Evolutionary conservation across 2,888 invertebrate genomes (phyloP), one percentile per base, ranked within the genome.

Genomic region (Adela reaumurella): DNA sequence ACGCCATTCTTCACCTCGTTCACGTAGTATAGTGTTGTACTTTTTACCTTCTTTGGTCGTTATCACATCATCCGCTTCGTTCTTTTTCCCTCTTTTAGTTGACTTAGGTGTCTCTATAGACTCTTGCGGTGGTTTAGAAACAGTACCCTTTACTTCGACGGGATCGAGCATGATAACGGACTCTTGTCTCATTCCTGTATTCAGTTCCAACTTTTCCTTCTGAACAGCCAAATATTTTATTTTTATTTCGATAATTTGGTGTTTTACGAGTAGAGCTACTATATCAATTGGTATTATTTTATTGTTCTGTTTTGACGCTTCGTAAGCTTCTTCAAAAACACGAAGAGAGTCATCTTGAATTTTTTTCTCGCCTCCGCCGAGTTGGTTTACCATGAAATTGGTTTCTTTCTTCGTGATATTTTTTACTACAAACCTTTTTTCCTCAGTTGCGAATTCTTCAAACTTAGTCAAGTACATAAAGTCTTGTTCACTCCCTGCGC

Each of bases 1-100:
- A 56, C 76, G 68, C 81, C 81, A 81, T 58, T 82, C 82, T 59
- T 83, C 82, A 11, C 79, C 81, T 43, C 81, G 67, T 1, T 71
- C 68, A 55, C 80, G 67, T 11, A 82, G 66, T 20, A 59, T 61
- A 3, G 81, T 82, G 54, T 74, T 78, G 53, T 70, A 70, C 56
- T 81, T 81, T 52, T 74, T 77, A 1, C 63, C 69, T 53, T 67
- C 70, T 14, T 59, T 29, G n/a, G n/a, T n/a, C n/a, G n/a, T n/a
- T 48, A 51, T 58, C n/a, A 51, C 20, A 16, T 44, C 46, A 3
- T 49, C 47, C n/a, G 61, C 60, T 11, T 61, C 63, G 4, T 53
- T 57, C 49, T 64, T 65, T 50, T 66, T 69, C 14, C 59, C 61
- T 53, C 69, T 70, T 57, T 67, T 71, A 2, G 53, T 43, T 2